Percentiles rank a stretch among this genome's conserved stretches.
These are phyloP conservation scores for Amblyopsis rosae DNA, from an alignment of 2,113 vertebrate genomes.

Conservation along the genomic window DNA sequence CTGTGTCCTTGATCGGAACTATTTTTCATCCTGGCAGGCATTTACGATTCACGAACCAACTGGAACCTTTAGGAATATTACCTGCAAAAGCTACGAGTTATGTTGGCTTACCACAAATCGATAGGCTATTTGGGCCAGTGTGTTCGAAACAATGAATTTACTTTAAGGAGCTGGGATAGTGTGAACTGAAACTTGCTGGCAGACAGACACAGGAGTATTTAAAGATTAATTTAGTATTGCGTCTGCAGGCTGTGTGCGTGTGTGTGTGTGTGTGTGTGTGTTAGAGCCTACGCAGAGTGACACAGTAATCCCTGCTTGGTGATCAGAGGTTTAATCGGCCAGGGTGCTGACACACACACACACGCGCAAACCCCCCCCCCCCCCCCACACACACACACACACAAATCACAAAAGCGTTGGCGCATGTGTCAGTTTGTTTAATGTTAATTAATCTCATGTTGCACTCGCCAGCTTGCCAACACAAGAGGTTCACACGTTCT, in stretches of 20 bases:
- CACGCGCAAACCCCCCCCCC: slow-evolving; percentile 13
- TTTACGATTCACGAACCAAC: background rate
- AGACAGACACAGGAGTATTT: background rate
- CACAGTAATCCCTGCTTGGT: background rate
- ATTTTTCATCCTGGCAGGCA: no score
- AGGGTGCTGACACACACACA: slow-evolving; percentile 9
- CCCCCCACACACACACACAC: slow-evolving; percentile 20
- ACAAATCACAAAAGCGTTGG: no score
- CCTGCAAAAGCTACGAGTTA: background rate
- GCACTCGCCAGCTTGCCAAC: no score
- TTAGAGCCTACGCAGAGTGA: background rate
- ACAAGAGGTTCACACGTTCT: background rate
- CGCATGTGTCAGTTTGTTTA: no score
- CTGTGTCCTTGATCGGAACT: no score
- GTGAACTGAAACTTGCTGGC: background rate
- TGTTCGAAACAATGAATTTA: background rate
- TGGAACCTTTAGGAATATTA: background rate
- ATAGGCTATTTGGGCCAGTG: background rate
- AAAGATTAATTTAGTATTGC: background rate
- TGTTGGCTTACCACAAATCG: background rate
- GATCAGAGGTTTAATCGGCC: slow-evolving; percentile 17
- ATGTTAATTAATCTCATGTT: no score
- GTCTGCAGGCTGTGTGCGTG: background rate
- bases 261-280: background rate
- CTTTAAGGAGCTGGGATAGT: background rate